Base-by-base conservation (phyloP, 2,113 vertebrate species). In the Numida meleagris region DNA sequence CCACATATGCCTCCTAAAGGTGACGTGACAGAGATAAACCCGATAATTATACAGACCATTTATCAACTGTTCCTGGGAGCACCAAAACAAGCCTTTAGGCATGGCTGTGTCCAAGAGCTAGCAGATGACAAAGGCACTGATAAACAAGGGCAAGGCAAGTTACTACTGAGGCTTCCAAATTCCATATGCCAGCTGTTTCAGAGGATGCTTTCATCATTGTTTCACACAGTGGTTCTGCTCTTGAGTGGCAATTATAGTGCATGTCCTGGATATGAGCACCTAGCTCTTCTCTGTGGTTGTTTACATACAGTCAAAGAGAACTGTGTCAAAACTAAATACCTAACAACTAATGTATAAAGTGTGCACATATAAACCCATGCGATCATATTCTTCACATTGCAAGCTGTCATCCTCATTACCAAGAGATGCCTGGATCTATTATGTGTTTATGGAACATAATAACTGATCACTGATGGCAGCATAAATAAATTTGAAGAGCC, bases 111-210 rank as follows among this genome's bases (percentile, higher is more conserved):
- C 12, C 53, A n/a, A 45, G 18, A 62, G 24, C 6, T n/a, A n/a
- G 21, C 1, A 0, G 15, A 5, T 43, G 4, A 33, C 34, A 27
- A 62, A 15, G 7, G 16, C 27, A 50, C 4, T 43, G 16, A 62
- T 31, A 77, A 90, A 62, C 3, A 59, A 53, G 12, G 48, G 13
- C 8, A 66, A 43, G 45, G 15, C 12, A 55, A 2, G 2, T 6
- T 73, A 25, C 31, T 33, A 18, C 21, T 29, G 25, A 83, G 66
- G 18, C 27, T 9, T 75, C 20, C 11, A 57, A 57, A 62, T 4
- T 14, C 10, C 10, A 51, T 43, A 51, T 24, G 4, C 7, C 83
- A 58, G 9, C 36, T 55, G 13, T 42, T 48, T 31, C 24, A 53
- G 31, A 61, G 18, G n/a, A 71, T 11, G 31, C 10, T 77, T 66